A percentile compares a stretch with the other conserved stretches of the same genome.
phyloP scores from a whole-genome alignment of 1,140 invertebrate species.

The Listronotus bonariensis region DNA sequence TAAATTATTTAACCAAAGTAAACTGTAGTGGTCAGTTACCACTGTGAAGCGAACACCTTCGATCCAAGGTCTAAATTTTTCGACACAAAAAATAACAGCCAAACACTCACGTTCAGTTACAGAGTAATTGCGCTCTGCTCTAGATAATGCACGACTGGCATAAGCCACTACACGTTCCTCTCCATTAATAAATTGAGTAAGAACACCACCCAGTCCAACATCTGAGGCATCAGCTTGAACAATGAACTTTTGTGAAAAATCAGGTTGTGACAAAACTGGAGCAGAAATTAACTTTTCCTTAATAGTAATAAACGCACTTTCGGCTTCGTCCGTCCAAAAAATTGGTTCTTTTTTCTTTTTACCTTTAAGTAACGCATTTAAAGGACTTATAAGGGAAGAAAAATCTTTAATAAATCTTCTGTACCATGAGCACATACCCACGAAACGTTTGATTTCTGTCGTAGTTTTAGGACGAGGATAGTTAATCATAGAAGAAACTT shows the following conservation, averaged over 20 bases:
- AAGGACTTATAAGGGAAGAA: conserved; percentile 49
- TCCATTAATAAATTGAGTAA: conserved; percentile 37
- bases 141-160: conserved; percentile 39
- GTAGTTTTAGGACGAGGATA: conserved; percentile 45
- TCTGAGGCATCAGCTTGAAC: conserved; percentile 39
- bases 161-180: conserved; percentile 41
- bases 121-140: conserved; percentile 52
- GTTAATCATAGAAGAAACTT: conserved; percentile 37
- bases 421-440: conserved; percentile 53
- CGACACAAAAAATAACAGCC: conserved; percentile 55
- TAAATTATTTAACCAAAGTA: conserved; percentile 21
- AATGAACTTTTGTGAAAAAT: conserved; percentile 39
- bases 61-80: conserved; percentile 56
- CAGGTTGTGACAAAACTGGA: conserved; percentile 41
- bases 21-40: conserved; percentile 49
- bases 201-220: conserved; percentile 39
- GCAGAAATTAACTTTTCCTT: conserved; percentile 36
- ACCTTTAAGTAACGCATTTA: conserved; percentile 52
- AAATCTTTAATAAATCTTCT: conserved; percentile 56
- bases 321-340: too few species aligned
- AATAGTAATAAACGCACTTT: conserved; percentile 33
- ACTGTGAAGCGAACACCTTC: conserved; percentile 56
- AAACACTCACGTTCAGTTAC: conserved; percentile 59
- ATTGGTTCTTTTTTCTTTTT: conserved; percentile 37
- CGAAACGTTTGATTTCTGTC: conserved; percentile 29